Evolutionary conservation across 1,140 invertebrate species (phyloP), one percentile per base, ranked within the genome.

Genomic region (Caenorhabditis remanei): DNA sequence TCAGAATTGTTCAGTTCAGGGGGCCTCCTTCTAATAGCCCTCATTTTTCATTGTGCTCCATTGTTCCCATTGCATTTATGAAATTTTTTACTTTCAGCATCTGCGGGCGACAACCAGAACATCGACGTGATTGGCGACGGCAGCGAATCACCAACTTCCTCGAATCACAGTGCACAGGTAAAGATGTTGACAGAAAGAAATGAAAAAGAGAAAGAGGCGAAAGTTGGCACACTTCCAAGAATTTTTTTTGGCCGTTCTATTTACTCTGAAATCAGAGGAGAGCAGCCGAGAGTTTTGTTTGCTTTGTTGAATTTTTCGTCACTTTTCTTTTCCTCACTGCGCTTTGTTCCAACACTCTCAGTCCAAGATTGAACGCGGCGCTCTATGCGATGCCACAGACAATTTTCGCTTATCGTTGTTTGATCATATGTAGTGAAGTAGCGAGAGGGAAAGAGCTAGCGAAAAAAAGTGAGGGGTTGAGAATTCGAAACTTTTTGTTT

Each of bases 61-160:
- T 71, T 32, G 21, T 63, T 63, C 32, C 65, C 4, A 32, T 6
- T n/a, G 46, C 46, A 79, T 32, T 6, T 63, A 0, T 40, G 24
- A 24, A 63, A 63, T 50, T 53, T 19, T 53, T 79, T 79, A n/a
- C 1, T 79, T 75, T 53, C 55, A 61, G 50, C 71, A 56, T 83
- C 86, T 24, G 86, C 71, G 6, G 71, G 65, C 55, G 86, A 87
- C 46, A 63, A 71, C 21, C 40, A 43, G n/a, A 87, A 65, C 79
- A 87, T 87, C 43, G 86, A 87, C 50, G 63, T 87, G 41, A 55
- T 87, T 56, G 86, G 86, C 75, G 86, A 87, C 40, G 86, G 86
- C 75, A 87, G 86, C 55, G 86, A 87, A 71, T 87, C 83, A 21
- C 58, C 86, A 32, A 87, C 86, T 32, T 87, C 86, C 13, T 87